These are phyloP conservation scores for Acronicta leporina DNA, from an alignment of 2,888 invertebrate species.

Conservation along the genomic window DNA sequence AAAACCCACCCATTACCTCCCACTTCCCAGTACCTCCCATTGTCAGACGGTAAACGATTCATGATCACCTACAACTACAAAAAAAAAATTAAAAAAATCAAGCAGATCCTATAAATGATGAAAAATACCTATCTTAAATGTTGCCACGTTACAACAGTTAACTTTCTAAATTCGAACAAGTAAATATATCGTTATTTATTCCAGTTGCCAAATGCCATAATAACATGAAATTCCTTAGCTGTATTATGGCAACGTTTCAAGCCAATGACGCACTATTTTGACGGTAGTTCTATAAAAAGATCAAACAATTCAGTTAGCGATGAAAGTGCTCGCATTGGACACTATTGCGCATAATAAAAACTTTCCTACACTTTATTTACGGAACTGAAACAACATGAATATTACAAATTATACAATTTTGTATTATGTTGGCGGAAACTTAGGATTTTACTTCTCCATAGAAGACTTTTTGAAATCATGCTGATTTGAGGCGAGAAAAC, in stretches of 20 bases:
- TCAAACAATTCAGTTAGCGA: constrained; percentile 32
- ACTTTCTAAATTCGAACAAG: constrained; percentile 4
- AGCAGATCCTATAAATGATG: no score
- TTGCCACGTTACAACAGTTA: not conserved
- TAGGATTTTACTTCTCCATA: no score
- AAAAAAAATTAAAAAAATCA: no score
- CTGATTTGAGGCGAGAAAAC: no score
- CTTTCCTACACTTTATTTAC: not conserved
- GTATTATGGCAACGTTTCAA: constrained; percentile 55
- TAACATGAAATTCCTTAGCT: constrained; percentile 33
- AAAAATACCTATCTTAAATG: not conserved
- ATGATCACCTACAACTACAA: no score
- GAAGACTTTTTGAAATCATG: no score
- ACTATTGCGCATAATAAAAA: not conserved
- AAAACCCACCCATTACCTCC: no score
- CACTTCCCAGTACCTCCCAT: no score
- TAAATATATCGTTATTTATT: constrained; percentile 10
- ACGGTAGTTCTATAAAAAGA: constrained; percentile 50
- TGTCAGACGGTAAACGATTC: no score
- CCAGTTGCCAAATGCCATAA: constrained; percentile 39
- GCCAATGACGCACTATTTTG: constrained; percentile 44
- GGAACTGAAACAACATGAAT: not conserved
- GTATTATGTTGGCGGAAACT: no score
- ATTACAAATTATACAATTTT: no score
- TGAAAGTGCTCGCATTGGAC: constrained; percentile 23